These are phyloP conservation scores for Andrena marginata DNA, from an alignment of 2,888 invertebrate species.

Conservation along the genomic window DNA sequence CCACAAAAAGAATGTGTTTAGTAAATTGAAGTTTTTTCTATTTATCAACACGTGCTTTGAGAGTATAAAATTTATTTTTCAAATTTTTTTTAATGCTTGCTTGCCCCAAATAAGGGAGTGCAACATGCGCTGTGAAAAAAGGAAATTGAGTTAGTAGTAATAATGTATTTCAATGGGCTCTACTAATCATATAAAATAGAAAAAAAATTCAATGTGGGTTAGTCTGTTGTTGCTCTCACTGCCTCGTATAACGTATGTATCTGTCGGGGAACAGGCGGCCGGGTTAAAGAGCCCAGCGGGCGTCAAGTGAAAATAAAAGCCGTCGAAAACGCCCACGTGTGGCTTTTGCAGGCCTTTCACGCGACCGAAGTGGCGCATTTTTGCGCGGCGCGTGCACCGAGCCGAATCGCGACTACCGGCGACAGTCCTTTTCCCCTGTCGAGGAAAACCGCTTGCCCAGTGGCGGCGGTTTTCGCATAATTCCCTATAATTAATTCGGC, in stretches of 20 bases:
- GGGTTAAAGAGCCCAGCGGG: constrained; percentile 18
- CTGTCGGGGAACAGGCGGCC: neutral
- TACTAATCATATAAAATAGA: no score
- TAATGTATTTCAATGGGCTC: no score
- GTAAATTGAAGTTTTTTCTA: no score
- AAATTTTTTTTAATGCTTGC: no score
- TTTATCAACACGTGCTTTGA: no score
- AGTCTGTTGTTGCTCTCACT: no score
- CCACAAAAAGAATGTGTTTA: no score
- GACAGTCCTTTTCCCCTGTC: constrained; percentile 46
- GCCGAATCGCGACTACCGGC: constrained; percentile 47
- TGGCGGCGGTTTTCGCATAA: constrained; percentile 31
- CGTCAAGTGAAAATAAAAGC: constrained; percentile 55
- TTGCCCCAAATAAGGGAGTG: no score
- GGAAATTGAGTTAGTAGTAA: no score
- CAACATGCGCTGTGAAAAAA: no score
- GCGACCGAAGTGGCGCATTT: constrained; percentile 41
- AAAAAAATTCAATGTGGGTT: no score
- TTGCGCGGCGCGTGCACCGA: constrained; percentile 43
- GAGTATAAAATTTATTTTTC: no score
- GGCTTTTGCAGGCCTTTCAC: constrained; percentile 61
- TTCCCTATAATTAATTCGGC: constrained; percentile 48
- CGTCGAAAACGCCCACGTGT: constrained; percentile 67
- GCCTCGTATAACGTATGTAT: neutral
- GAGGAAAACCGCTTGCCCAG: constrained; percentile 11